Percentiles rank a stretch among this genome's conserved stretches.
Conservation (phyloP, 1,140 invertebrate genomes). For the Sminthurinus signatus region DNA sequence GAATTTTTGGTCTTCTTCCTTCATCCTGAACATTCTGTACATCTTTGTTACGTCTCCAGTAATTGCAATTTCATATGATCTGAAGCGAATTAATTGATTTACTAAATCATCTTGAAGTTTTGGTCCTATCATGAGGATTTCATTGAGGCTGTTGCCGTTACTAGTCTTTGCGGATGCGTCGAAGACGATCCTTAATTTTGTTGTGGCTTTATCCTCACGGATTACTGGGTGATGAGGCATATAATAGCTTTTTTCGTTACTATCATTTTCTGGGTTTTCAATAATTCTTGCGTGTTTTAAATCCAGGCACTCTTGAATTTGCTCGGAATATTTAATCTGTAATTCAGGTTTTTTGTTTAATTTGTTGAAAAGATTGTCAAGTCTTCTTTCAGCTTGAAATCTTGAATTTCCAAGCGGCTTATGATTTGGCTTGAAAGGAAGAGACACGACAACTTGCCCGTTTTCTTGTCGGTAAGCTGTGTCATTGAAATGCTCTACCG, state of each 20-base stretch:
- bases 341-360: neutral
- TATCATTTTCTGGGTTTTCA: neutral
- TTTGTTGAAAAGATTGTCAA: neutral
- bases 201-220: constrained; percentile 42
- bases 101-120: constrained; percentile 37
- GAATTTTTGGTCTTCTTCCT: constrained; percentile 42
- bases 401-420: constrained; percentile 28
- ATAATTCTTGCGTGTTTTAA: constrained; percentile 43
- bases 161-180: constrained; percentile 44
- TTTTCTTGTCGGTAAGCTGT: constrained; percentile 24
- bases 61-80: constrained; percentile 40
- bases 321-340: constrained; percentile 23
- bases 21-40: constrained; percentile 46
- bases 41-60: constrained; percentile 47
- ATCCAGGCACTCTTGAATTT: constrained; percentile 43
- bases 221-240: constrained; percentile 23
- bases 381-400: neutral
- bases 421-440: constrained; percentile 41
- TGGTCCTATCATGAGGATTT: constrained; percentile 44
- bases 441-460: constrained; percentile 39
- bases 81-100: constrained; percentile 38
- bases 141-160: constrained; percentile 46
- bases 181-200: constrained; percentile 46
- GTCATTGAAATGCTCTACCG: constrained; percentile 36
- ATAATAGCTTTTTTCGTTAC: neutral